Percentiles rank a stretch among this genome's conserved stretches.
phyloP scores from a whole-genome alignment of 2,113 vertebrate species.

The Lepus europaeus region DNA sequence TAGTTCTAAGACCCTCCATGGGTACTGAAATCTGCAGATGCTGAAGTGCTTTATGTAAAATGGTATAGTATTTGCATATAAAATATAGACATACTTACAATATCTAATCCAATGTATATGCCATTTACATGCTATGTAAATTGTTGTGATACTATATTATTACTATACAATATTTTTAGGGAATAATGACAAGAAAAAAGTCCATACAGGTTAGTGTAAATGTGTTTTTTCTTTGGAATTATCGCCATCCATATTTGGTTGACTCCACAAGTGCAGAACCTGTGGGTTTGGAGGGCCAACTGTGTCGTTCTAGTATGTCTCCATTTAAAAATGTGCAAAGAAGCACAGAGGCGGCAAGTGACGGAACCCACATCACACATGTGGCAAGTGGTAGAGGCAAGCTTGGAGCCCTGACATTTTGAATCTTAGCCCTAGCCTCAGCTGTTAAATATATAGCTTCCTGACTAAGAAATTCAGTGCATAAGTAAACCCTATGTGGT shows the following conservation, averaged over 20 bases:
- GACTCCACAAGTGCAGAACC: not conserved
- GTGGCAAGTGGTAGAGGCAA: not conserved
- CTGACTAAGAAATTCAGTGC: not conserved
- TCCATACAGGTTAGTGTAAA: not conserved
- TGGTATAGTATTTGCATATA: not conserved
- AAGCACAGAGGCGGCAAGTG: not conserved
- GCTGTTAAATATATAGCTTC: not conserved
- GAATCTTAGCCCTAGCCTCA: not conserved
- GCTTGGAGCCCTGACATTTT: not conserved
- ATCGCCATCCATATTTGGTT: not conserved
- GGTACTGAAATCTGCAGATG: not conserved
- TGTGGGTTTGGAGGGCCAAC: not conserved
- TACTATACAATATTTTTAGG: not conserved
- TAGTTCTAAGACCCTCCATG: not conserved
- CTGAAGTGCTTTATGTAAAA: not conserved
- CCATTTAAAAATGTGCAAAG: not conserved
- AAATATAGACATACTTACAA: not conserved
- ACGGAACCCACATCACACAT: not conserved
- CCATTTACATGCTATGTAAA: not conserved
- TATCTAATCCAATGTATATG: not conserved
- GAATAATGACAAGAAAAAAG: not conserved
- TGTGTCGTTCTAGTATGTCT: not conserved
- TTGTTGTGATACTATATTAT: not conserved
- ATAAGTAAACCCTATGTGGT: no score
- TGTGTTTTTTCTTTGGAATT: not conserved